Evolutionary conservation across 2,113 vertebrate genomes (phyloP).

Genomic region (Cyphomyrus discorhynchus): DNA sequence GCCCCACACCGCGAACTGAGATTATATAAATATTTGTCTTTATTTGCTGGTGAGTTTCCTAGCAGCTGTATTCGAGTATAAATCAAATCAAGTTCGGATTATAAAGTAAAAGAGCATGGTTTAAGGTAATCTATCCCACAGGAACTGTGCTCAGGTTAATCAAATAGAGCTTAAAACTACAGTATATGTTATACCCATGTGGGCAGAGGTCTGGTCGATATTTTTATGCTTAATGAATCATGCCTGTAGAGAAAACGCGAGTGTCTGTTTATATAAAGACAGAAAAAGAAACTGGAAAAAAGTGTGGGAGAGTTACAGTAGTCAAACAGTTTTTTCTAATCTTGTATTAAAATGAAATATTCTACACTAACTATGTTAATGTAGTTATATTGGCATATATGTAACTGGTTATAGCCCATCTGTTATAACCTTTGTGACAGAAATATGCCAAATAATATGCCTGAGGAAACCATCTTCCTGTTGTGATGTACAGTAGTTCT

Average conservation of each 20-base stretch:
- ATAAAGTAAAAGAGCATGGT: slow-evolving; percentile 83
- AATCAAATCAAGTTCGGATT: slow-evolving; percentile 86
- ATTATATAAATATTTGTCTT: slow-evolving; percentile 78
- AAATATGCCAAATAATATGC: not conserved
- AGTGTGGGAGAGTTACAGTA: not conserved
- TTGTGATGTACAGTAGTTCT: not conserved
- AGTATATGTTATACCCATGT: slow-evolving; percentile 73
- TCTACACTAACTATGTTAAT: not conserved
- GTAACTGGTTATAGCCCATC: not conserved
- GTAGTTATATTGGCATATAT: not conserved
- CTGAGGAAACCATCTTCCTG: not conserved
- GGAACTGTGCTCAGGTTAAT: slow-evolving; percentile 81
- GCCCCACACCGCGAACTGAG: slow-evolving; percentile 74
- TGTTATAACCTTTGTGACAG: not conserved
- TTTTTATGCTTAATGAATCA: slow-evolving; percentile 66
- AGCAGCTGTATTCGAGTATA: slow-evolving; percentile 79
- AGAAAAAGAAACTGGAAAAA: not conserved
- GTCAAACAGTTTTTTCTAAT: not conserved
- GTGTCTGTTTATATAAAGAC: not conserved
- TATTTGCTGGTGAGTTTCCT: slow-evolving; percentile 80
- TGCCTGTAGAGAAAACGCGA: slow-evolving; percentile 61
- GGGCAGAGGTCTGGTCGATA: slow-evolving; percentile 49
- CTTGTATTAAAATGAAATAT: not conserved
- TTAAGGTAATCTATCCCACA: slow-evolving; percentile 85
- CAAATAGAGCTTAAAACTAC: slow-evolving; percentile 82